phyloP scores from a whole-genome alignment of 2,888 invertebrate genomes.

The Rhagonycha fulva region DNA sequence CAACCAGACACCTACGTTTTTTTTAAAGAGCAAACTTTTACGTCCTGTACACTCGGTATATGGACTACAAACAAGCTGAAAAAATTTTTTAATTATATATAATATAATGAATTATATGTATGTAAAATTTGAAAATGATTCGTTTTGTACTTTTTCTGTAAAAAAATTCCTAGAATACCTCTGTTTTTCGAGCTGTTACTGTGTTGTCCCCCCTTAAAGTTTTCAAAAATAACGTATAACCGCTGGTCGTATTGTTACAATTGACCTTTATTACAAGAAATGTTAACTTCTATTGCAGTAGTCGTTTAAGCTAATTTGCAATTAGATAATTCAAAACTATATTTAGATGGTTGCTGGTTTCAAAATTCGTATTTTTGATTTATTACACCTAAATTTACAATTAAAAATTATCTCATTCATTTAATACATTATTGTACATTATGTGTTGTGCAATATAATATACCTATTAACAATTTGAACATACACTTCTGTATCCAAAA shows the following conservation, averaged over 20 bases:
- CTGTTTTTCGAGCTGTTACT: too few relatives aligned
- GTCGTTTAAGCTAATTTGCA: background rate
- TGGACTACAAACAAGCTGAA: too few relatives aligned
- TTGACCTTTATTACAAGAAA: background rate
- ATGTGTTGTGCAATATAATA: background rate
- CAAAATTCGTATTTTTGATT: background rate
- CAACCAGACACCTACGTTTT: too few relatives aligned
- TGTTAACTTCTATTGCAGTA: background rate
- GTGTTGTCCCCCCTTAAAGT: too few relatives aligned
- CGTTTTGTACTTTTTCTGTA: too few relatives aligned
- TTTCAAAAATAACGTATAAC: background rate
- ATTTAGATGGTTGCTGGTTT: background rate
- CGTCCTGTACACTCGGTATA: too few relatives aligned
- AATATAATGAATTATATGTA: too few relatives aligned
- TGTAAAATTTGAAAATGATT: too few relatives aligned
- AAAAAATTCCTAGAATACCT: too few relatives aligned
- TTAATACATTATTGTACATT: background rate
- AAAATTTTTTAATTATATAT: too few relatives aligned
- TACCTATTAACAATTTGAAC: background rate
- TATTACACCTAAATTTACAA: background rate
- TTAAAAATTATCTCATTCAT: background rate
- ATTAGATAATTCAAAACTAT: background rate
- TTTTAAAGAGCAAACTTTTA: too few relatives aligned
- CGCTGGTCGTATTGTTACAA: background rate
- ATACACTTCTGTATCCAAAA: too few relatives aligned